These are phyloP conservation scores for Teleogryllus oceanicus DNA, from an alignment of 2,888 invertebrate genomes.

Conservation along the genomic window DNA sequence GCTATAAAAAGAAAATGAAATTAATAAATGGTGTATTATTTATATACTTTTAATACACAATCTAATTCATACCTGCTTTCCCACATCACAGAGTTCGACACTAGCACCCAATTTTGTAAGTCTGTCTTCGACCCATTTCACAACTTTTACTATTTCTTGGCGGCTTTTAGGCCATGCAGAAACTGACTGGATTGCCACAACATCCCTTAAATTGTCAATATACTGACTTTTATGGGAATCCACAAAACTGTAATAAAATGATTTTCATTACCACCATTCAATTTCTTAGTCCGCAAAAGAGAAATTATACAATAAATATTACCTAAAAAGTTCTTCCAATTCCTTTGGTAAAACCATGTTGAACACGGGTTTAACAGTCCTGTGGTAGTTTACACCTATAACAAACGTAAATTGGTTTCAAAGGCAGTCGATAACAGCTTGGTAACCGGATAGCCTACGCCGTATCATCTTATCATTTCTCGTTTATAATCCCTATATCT, in stretches of 20 bases:
- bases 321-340: conserved; percentile 22
- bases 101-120: conserved; percentile 67
- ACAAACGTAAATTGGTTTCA: too few relatives aligned
- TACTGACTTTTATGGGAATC: conserved; percentile 73
- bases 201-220: conserved; percentile 74
- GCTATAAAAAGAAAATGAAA: background rate
- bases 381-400: too few relatives aligned
- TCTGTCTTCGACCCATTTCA: conserved; percentile 72
- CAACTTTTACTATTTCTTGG: conserved; percentile 77
- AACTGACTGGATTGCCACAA: conserved; percentile 92
- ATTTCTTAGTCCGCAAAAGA: too few relatives aligned
- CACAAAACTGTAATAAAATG: conserved; percentile 58
- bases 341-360: conserved; percentile 22
- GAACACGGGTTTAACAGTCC: background rate
- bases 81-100: conserved; percentile 71
- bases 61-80: conserved; percentile 55
- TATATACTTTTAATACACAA: background rate
- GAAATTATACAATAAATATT: conserved; percentile 11
- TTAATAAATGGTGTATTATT: too few relatives aligned
- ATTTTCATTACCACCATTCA: background rate
- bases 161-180: conserved; percentile 84
- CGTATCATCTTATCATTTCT: too few relatives aligned
- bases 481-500: too few relatives aligned
- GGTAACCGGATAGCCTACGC: too few relatives aligned
- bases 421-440: background rate